Evolutionary conservation across 2,888 invertebrate genomes (phyloP), one percentile per base, ranked within the genome.

Genomic region (Horisme vitalbata): DNA sequence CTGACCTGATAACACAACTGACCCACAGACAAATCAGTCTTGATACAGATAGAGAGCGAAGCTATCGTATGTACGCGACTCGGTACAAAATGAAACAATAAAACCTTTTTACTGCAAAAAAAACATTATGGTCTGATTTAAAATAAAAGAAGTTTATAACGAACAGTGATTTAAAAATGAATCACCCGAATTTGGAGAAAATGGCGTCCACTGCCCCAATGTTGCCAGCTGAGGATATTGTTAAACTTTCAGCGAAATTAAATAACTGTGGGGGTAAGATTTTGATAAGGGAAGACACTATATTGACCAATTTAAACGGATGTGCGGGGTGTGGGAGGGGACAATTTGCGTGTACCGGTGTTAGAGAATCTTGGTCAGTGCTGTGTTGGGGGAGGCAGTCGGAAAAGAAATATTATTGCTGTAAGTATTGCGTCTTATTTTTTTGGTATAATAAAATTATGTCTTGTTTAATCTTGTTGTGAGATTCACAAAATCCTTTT

Each of bases 361-460:
- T 83, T 0, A 78, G 80, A 38, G 76, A 71, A 2, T 78, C 84
- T 52, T 88, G 86, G 85, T 81, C 85, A 0, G 81, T 77, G 9
- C 47, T 89, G 1, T 89, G 89, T 46, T 89, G 89, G 89, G 89
- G 89, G 0, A 63, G 75, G 35, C 74, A 80, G 14, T 71, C 82
- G 0, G 83, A 81, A 13, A 80, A 77, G 54, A 83, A 79, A 55
- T 84, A 87, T 57, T 87, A 87, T 48, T 77, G 75, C 13, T 62
- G 89, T 89, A 55, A 86, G 87, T 86, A 65, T 8, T 9, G 2
- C n/a, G 24, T 31, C 18, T 11, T 18, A 5, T 1, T 18, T 4
- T 2, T 2, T 5, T 18, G 23, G n/a, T 23, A 23, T 9, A 27
- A 1, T 27, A 11, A 1, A 12, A n/a, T 9, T 24, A 24, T 24